Evolutionary conservation across 1,140 invertebrate genomes (phyloP).

Genomic region (Drosophila virilis): DNA sequence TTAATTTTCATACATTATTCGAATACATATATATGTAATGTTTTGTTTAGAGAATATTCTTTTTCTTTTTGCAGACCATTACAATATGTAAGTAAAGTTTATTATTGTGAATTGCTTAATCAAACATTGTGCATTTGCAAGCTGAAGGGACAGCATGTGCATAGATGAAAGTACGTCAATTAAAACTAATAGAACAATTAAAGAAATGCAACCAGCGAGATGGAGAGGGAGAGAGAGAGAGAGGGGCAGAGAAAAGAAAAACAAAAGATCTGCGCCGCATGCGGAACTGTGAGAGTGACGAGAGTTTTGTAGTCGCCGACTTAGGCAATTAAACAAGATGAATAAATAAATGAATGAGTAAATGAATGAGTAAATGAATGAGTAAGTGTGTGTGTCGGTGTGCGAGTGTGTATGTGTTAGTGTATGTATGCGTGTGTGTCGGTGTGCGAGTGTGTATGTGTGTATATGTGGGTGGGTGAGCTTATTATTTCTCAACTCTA

Average conservation of each 20-base stretch:
- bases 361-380: constrained; percentile 63
- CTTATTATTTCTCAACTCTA: constrained; percentile 73
- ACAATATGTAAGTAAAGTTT: constrained; percentile 2
- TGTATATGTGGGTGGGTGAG: constrained; percentile 39
- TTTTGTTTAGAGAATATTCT: not conserved
- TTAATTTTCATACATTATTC: too few relatives aligned
- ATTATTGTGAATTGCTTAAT: constrained; percentile 37
- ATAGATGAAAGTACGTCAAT: constrained; percentile 63
- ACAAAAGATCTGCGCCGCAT: constrained; percentile 48
- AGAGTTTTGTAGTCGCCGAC: constrained; percentile 66
- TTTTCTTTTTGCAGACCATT: not conserved
- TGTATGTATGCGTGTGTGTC: not conserved
- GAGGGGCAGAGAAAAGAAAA: constrained; percentile 33
- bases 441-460: constrained; percentile 3
- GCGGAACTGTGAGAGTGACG: constrained; percentile 56
- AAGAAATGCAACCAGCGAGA: constrained; percentile 60
- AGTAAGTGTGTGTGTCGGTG: constrained; percentile 39
- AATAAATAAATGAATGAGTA: constrained; percentile 63
- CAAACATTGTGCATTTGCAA: constrained; percentile 63
- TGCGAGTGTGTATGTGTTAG: not conserved
- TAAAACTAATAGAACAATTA: constrained; percentile 82
- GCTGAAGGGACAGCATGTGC: constrained; percentile 14
- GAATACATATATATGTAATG: too few relatives aligned
- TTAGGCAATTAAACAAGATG: constrained; percentile 52
- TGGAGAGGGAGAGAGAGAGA: constrained; percentile 28